Evolutionary conservation across 2,113 vertebrate genomes (phyloP).

Genomic region (Ahaetulla prasina): DNA sequence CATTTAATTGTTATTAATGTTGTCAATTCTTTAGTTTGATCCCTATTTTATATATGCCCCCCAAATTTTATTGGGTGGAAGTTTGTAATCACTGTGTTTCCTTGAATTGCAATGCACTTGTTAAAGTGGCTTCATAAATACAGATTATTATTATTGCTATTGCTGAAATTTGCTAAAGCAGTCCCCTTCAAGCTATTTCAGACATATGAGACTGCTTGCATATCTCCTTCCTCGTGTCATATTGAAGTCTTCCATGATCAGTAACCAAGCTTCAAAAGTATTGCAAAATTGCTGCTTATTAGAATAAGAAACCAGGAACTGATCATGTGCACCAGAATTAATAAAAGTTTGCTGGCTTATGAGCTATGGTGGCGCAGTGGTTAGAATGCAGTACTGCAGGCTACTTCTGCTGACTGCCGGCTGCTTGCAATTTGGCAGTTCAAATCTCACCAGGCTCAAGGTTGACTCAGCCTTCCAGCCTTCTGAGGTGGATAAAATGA

Average conservation of each 20-base stretch:
- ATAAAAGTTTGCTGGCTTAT: neutral
- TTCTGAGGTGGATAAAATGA: too few relatives aligned
- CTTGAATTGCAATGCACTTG: neutral
- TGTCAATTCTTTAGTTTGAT: neutral
- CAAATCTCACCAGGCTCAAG: too few relatives aligned
- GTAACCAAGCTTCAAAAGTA: neutral
- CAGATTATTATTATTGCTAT: neutral
- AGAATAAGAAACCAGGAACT: neutral
- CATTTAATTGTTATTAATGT: neutral
- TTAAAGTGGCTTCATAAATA: neutral
- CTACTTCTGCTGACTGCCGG: too few relatives aligned
- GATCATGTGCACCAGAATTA: neutral
- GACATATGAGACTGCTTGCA: neutral
- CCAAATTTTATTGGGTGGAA: neutral
- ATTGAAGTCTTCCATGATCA: neutral
- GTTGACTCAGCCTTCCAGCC: too few relatives aligned
- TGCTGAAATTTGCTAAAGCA: neutral
- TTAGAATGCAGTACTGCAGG: too few relatives aligned
- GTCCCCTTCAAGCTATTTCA: neutral
- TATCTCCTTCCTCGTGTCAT: neutral
- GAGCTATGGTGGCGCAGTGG: too few relatives aligned
- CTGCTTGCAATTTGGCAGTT: too few relatives aligned
- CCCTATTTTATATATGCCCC: neutral
- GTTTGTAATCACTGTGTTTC: neutral
- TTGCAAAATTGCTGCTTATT: neutral